Evolutionary conservation across 1,140 invertebrate species (phyloP).

Genomic region (Apis mellifera): DNA sequence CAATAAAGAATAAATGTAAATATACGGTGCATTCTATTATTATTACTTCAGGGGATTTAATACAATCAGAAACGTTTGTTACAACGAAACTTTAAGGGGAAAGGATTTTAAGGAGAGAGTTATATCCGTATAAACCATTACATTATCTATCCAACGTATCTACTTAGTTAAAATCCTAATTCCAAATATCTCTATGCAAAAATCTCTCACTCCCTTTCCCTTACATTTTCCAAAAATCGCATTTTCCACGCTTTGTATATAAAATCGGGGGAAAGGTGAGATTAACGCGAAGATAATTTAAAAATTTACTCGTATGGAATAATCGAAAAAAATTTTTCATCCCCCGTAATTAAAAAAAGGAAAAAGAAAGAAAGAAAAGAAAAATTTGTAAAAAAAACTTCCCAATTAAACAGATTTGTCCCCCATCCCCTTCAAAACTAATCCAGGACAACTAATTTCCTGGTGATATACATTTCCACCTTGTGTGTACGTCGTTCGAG

Average conservation of each 20-base stretch:
- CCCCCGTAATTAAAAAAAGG: too few relatives aligned
- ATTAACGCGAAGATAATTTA: background rate
- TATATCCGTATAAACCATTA: background rate
- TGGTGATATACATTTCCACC: background rate
- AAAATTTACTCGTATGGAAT: background rate
- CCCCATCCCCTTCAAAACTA: too few relatives aligned
- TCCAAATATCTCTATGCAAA: background rate
- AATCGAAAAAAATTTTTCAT: background rate
- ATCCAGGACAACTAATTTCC: background rate
- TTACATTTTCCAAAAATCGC: background rate
- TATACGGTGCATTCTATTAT: too few relatives aligned
- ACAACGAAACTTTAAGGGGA: background rate
- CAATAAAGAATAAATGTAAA: too few relatives aligned
- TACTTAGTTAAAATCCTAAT: background rate
- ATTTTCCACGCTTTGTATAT: background rate
- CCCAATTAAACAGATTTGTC: too few relatives aligned
- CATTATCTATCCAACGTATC: background rate
- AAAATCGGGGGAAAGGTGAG: too few relatives aligned
- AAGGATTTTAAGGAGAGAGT: background rate
- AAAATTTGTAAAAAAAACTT: too few relatives aligned
- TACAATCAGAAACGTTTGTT: background rate
- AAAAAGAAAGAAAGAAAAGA: too few relatives aligned
- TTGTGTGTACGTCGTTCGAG: slow-evolving; percentile 3
- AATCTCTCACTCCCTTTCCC: background rate
- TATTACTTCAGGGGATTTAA: background rate